Conservation (phyloP, 2,797 vertebrate species). For the Gallirallus australis region DNA sequence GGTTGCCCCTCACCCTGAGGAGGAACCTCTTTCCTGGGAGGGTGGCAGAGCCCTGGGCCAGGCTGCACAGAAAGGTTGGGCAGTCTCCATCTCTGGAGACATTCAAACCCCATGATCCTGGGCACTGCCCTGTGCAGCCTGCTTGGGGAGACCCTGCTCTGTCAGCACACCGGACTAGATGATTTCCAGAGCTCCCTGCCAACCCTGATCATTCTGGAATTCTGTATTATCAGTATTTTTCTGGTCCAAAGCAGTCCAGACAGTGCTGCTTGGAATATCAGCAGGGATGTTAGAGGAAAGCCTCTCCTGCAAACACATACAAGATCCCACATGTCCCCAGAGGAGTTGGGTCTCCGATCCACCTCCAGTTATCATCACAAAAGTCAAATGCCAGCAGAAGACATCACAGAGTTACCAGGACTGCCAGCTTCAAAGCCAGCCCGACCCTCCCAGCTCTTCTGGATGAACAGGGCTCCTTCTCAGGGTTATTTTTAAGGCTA, state of each 20-base stretch:
- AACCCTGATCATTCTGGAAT: too few relatives aligned
- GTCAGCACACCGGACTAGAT: too few relatives aligned
- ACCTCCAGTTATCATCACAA: neutral
- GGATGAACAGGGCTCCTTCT: neutral
- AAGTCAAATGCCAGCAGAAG: neutral
- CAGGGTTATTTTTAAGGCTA: neutral
- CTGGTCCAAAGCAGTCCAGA: neutral
- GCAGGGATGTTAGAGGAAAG: neutral
- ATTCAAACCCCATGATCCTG: too few relatives aligned
- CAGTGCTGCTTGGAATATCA: neutral
- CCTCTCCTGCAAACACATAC: neutral
- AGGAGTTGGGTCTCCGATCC: fast-evolving
- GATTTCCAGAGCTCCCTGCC: too few relatives aligned
- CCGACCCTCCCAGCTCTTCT: neutral
- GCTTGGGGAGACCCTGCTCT: too few relatives aligned
- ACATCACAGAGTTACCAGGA: neutral
- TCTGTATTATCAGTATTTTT: neutral
- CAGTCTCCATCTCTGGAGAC: too few relatives aligned
- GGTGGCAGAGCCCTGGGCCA: too few relatives aligned
- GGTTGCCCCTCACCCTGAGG: too few relatives aligned
- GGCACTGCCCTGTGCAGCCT: too few relatives aligned
- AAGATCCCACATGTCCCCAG: fast-evolving
- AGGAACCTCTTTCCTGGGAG: too few relatives aligned
- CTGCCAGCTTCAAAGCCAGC: neutral
- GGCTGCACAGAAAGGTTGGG: too few relatives aligned